Evolutionary conservation across 2,888 invertebrate genomes (phyloP).

Genomic region (Dynastes maya): DNA sequence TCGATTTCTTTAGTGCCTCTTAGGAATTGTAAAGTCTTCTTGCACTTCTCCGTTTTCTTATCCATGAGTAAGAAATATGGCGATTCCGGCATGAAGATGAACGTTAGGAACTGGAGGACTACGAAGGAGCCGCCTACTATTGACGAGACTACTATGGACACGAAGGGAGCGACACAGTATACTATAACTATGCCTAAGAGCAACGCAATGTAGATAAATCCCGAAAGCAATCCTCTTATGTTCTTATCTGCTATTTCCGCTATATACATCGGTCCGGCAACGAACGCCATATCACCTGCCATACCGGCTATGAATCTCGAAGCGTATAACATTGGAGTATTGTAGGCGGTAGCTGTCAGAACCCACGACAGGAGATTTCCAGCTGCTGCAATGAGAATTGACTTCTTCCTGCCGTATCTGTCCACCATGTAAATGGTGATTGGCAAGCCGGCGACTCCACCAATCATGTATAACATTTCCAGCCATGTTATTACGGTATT

Average conservation of each 20-base stretch:
- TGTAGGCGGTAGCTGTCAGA: conserved; percentile 64
- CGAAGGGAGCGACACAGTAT: conserved; percentile 67
- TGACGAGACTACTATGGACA: conserved; percentile 64
- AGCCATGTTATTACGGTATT: conserved; percentile 61
- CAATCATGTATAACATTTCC: conserved; percentile 62
- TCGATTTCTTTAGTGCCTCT: conserved; percentile 59
- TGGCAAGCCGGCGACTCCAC: conserved; percentile 65
- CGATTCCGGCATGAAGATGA: conserved; percentile 68
- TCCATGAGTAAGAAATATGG: conserved; percentile 66
- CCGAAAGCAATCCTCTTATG: conserved; percentile 67
- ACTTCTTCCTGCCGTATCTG: conserved; percentile 65
- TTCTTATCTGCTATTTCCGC: conserved; percentile 69
- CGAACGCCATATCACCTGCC: conserved; percentile 68
- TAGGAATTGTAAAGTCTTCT: conserved; percentile 62
- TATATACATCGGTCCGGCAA: conserved; percentile 69
- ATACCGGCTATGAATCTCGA: conserved; percentile 67
- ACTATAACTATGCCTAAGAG: conserved; percentile 67
- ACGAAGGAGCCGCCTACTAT: conserved; percentile 64
- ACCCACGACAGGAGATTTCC: conserved; percentile 66
- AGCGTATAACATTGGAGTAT: conserved; percentile 63
- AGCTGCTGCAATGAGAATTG: conserved; percentile 64
- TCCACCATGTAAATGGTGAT: conserved; percentile 65
- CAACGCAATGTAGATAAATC: conserved; percentile 69
- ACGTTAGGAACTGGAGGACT: conserved; percentile 62
- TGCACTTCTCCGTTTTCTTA: conserved; percentile 62